Evolutionary conservation across 2,797 vertebrate species (phyloP).

Genomic region (Acipenser transmontanus): DNA sequence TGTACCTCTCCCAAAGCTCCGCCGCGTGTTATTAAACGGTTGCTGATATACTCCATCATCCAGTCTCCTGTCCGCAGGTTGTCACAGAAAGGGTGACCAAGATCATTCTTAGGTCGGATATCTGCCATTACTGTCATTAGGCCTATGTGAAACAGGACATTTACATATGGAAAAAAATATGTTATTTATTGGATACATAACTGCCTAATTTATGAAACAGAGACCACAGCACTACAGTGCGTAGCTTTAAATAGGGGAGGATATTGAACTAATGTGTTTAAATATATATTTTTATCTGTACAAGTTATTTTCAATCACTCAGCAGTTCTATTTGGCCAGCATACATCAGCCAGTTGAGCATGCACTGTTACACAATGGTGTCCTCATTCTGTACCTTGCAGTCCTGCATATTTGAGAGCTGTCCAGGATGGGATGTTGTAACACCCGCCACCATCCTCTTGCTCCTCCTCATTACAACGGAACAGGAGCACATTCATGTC

Average conservation of each 20-base stretch:
- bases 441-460: conserved; percentile 87
- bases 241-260: too few relatives aligned
- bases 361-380: too few relatives aligned
- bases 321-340: too few relatives aligned
- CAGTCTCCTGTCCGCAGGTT: conserved; percentile 93
- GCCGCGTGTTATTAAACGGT: conserved; percentile 68
- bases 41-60: conserved; percentile 88
- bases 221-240: too few relatives aligned
- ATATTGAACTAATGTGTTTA: too few relatives aligned
- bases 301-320: too few relatives aligned
- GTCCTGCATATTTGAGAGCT: conserved; percentile 79
- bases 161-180: not conserved
- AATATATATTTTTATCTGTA: too few relatives aligned
- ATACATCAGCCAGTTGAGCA: too few relatives aligned
- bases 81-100: conserved; percentile 87
- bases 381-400: conserved; percentile 70
- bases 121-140: conserved; percentile 85
- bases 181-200: not conserved
- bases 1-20: conserved; percentile 72
- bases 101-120: conserved; percentile 85
- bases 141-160: conserved; percentile 49
- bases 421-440: conserved; percentile 86
- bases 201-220: too few relatives aligned
- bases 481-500: conserved; percentile 86
- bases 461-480: conserved; percentile 83